phyloP scores from a whole-genome alignment of 2,113 vertebrate genomes.

The Xyrauchen texanus region DNA sequence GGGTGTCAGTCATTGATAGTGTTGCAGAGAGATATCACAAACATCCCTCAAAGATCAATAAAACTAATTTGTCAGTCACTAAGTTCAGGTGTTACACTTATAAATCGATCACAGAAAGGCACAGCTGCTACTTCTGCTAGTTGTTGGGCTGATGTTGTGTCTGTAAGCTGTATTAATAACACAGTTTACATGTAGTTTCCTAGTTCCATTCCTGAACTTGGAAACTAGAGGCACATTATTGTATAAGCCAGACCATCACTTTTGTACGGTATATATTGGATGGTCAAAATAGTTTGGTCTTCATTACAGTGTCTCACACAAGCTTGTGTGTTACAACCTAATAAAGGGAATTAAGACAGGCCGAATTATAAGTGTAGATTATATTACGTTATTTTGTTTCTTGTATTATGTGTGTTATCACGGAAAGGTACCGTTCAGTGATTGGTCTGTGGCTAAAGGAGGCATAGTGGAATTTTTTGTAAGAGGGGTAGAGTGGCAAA shows the following conservation, averaged over 20 bases:
- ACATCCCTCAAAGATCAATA: conserved; percentile 15
- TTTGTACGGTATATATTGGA: conserved; percentile 21
- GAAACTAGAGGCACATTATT: conserved; percentile 1
- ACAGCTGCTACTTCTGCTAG: neutral
- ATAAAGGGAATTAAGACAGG: neutral
- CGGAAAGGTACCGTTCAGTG: conserved; percentile 50
- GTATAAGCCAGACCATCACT: neutral
- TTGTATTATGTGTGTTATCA: conserved; percentile 46
- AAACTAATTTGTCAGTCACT: conserved; percentile 22
- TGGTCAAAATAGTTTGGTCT: neutral
- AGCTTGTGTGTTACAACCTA: neutral
- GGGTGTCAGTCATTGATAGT: neutral
- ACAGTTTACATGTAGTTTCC: conserved; percentile 6
- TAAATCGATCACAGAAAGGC: conserved; percentile 17
- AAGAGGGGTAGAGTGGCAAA: conserved; percentile 57
- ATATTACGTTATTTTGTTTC: neutral
- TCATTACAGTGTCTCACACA: neutral
- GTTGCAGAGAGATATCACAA: neutral
- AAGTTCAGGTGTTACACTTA: conserved; percentile 18
- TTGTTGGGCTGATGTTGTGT: neutral
- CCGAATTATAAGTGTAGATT: neutral
- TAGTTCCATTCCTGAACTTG: conserved; percentile 2
- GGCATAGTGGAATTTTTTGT: conserved; percentile 68
- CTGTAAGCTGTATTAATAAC: neutral
- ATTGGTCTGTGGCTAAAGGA: neutral